Evolutionary conservation across 2,888 invertebrate genomes (phyloP), one percentile per base, ranked within the genome.

Genomic region (Pheosia tremula): DNA sequence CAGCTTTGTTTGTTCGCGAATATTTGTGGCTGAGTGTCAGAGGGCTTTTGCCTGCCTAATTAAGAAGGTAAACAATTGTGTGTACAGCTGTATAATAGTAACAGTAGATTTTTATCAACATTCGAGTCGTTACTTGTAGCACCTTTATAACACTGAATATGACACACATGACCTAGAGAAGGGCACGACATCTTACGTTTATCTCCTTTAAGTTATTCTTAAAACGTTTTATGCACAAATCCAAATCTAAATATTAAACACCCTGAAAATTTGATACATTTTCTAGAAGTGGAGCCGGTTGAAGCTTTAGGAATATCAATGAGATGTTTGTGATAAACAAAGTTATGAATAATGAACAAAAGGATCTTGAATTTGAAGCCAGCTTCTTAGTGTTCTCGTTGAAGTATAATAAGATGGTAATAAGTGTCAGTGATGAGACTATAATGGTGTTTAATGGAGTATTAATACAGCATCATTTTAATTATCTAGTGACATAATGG

Each of bases 251-350:
- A 53, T 37, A 36, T 54, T 54, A 3, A 38, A 9, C n/a, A 54
- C 11, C n/a, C 38, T 54, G 38, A 38, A 54, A 38, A 54, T 54
- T 54, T 54, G 36, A 54, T 54, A 38, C 10, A 7, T 50, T 24
- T 39, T 37, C 54, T 38, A n/a, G n/a, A 54, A 54, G 38, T 38
- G n/a, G 54, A 39, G 38, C 4, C 54, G 54, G 11, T 38, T 54
- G 38, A 10, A 54, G 52, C 57, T 59, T 62, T 49, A 3, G 60
- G 64, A 69, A 72, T 67, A 66, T 43, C 50, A 67, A 67, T 66
- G 63, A 66, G 74, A 41, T 52, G n/a, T 60, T 56, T 63, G 39
- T 63, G 39, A 49, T 65, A 66, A 74, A 57, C 58, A 66, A 59
- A 56, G 43, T 37, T 55, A 69, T 72, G 60, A 64, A 74, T 70